Base-by-base conservation (phyloP, 2,888 invertebrate species). In the Dyspetes luteomarginatus region DNA sequence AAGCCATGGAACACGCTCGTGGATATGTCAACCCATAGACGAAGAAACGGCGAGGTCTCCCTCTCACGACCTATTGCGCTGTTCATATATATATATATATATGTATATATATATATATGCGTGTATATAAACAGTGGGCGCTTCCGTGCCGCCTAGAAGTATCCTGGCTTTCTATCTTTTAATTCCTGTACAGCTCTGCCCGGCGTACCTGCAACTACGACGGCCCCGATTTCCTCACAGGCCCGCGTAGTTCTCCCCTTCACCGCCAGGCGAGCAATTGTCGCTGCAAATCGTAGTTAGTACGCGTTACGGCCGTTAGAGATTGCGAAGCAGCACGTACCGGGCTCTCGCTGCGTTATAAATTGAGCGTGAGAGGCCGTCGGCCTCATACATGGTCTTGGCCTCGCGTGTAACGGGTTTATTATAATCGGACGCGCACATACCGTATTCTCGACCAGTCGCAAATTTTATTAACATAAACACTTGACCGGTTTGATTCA, bases 1-100 rank as follows among this genome's bases (percentile, higher is more conserved):
- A 36, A 36, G 86, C 86, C 86, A 86, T 85, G 86, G 86, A 86
- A 88, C 89, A 84, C 85, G 82, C 81, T 86, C 90, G 90, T 89
- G 89, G 80, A 76, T 87, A 86, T 52, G 86, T 52, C 71, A 72
- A 67, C 67, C 67, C n/a, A 80, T 78, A 77, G 81, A 82, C 52
- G 58, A 19, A 50, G 41, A 56, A 64, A 28, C 28, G 28, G 28
- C 28, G 65, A 67, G 19, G 17, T 64, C 48, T 48, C 22, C 73
- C 64, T 68, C 26, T 22, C 4, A 22, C 45, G 26, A 45, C 7
- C n/a, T 48, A 30, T 58, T 15, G 36, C 41, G 26, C 58, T 36
- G 12, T 5, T 7, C n/a, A 24, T 45, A 26, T 15, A 12, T 36
- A 9, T 36, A 36, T 9, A 0, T 36, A 12, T 36, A 36, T 36